Evolutionary conservation across 2,797 vertebrate genomes (phyloP).

Genomic region (Antennarius maculatus): DNA sequence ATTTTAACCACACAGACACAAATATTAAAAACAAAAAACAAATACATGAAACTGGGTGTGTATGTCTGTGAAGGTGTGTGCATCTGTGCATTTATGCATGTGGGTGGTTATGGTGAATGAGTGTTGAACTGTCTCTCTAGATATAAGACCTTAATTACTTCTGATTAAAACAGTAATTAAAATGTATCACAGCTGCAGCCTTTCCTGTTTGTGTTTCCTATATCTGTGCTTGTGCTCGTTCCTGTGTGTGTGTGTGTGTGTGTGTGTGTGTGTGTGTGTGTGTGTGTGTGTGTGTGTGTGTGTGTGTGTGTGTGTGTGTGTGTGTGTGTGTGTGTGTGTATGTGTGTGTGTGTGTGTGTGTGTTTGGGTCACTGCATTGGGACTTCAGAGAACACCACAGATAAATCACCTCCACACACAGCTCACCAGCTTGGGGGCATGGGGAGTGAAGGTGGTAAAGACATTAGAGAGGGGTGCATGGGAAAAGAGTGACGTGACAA

Average conservation of each 20-base stretch:
- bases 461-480: slow-evolving; percentile 59
- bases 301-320: slow-evolving; percentile 30
- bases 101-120: slow-evolving; percentile 44
- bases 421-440: slow-evolving; percentile 66
- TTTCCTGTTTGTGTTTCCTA: slow-evolving; percentile 84
- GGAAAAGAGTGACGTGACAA: slow-evolving; percentile 38
- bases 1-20: neutral
- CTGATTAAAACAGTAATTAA: slow-evolving; percentile 97
- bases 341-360: slow-evolving; percentile 30
- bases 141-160: slow-evolving; percentile 93
- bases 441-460: slow-evolving; percentile 47
- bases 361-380: slow-evolving; percentile 70
- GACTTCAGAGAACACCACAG: slow-evolving; percentile 83
- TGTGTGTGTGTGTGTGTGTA: slow-evolving; percentile 30
- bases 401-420: slow-evolving; percentile 86
- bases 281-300: slow-evolving; percentile 28
- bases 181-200: slow-evolving; percentile 90
- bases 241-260: neutral
- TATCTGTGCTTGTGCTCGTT: slow-evolving; percentile 56
- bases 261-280: neutral
- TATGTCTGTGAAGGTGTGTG: slow-evolving; percentile 15
- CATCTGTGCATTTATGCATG: slow-evolving; percentile 7
- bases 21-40: neutral
- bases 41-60: slow-evolving; percentile 10
- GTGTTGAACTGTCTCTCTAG: slow-evolving; percentile 78